These are phyloP conservation scores for Pelobates cultripes DNA, from an alignment of 2,797 vertebrate genomes.

Conservation along the genomic window DNA sequence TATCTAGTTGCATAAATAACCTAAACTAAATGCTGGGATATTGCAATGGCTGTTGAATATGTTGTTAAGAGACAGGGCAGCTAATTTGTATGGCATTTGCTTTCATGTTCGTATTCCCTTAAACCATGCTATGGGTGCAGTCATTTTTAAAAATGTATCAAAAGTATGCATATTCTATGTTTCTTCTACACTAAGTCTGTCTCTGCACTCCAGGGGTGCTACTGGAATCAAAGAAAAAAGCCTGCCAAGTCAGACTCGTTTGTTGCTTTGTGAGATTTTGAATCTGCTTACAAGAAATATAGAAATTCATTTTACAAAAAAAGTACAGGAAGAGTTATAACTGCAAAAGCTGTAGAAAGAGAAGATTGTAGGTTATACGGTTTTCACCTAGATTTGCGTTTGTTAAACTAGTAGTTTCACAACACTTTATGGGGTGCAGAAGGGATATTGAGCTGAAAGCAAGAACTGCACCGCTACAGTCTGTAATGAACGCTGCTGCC, in stretches of 20 bases:
- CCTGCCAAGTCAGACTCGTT: slow-evolving; percentile 39
- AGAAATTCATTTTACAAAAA: slow-evolving; percentile 28
- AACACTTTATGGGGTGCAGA: no score
- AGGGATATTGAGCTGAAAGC: no score
- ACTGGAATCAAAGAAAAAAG: slow-evolving; percentile 46
- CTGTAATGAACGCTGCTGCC: no score
- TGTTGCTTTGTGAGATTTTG: slow-evolving; percentile 39
- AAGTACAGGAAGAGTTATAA: slow-evolving; percentile 8
- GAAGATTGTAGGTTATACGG: background rate
- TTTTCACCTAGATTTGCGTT: background rate
- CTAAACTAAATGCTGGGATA: background rate
- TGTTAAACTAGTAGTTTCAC: no score
- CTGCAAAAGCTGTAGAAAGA: background rate
- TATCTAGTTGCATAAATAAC: slow-evolving; percentile 16
- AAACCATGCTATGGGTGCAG: slow-evolving; percentile 46
- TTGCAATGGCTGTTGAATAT: slow-evolving; percentile 12
- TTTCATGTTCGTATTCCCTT: slow-evolving; percentile 52
- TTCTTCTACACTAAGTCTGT: slow-evolving; percentile 31
- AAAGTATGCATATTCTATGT: slow-evolving; percentile 55
- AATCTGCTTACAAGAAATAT: slow-evolving; percentile 40
- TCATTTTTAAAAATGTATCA: slow-evolving; percentile 53
- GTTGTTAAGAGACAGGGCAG: slow-evolving; percentile 41
- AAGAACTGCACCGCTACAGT: no score
- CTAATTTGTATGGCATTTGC: slow-evolving; percentile 39
- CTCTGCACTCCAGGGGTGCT: slow-evolving; percentile 48